Evolutionary conservation across 2,888 invertebrate species (phyloP), one percentile per base, ranked within the genome.

Genomic region (Priocnemis perturbator): DNA sequence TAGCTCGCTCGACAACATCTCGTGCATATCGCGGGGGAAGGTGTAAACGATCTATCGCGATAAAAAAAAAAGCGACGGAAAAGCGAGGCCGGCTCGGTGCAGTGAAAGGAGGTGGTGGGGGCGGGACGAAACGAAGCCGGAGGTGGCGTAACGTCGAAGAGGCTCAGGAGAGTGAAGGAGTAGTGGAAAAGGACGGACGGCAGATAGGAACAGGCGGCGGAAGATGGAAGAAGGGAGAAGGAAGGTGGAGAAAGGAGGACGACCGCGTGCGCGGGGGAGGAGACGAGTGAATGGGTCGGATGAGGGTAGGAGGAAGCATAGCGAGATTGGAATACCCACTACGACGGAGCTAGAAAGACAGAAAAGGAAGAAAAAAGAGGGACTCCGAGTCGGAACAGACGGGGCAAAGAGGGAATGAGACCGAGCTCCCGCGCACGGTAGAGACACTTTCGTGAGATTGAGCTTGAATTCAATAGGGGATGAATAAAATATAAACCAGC

Each of bases 401-500:
- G 19, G 19, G n/a, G 50, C 23, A 3, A 21, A 21, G 53, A 53
- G 53, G 21, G 53, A 53, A 53, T 48, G 37, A 21, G 60, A 9
- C 19, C 14, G 50, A n/a, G n/a, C n/a, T n/a, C 3, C 50, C 17
- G 50, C 44, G 19, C 20, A 37, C n/a, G 53, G 45, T 52, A 64
- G 69, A 47, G 62, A 68, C 17, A 48, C 48, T 19, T 86, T 88
- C 83, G 83, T 81, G 85, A 87, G 88, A 88, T 88, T 87, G 87
- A 87, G 86, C 85, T 83, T 78, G 85, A 88, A 88, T 88, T 88
- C 88, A 87, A 88, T 88, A 86, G 86, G 85, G 85, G 85, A 88
- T 88, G 87, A 88, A 88, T 88, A 88, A 88, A 88, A 88, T 88
- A 88, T 88, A 86, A 87, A 84, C 82, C 81, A 77, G 79, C 74